phyloP scores from a whole-genome alignment of 2,888 invertebrate species.

The Acleris holmiana region DNA sequence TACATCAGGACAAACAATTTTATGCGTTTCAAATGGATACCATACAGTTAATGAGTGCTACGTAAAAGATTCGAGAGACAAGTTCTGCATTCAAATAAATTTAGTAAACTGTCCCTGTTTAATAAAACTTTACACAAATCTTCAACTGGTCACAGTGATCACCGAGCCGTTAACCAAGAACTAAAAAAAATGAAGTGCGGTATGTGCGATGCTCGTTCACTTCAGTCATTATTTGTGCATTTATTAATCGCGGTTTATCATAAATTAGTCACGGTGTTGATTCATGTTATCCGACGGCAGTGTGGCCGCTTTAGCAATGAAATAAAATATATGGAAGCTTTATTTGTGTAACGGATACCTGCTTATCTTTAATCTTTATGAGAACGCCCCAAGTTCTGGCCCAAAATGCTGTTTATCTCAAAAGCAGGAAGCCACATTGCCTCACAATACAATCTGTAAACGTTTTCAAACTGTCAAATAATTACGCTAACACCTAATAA shows the following conservation, averaged over 20 bases:
- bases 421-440: conserved; percentile 82
- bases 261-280: conserved; percentile 6
- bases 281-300: conserved; percentile 12
- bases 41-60: too few relatives aligned
- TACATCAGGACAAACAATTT: too few relatives aligned
- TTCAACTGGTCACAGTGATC: too few relatives aligned
- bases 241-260: neutral
- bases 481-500: conserved; percentile 82
- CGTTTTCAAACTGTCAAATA: conserved; percentile 85
- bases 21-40: too few relatives aligned
- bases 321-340: conserved; percentile 36
- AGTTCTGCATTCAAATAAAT: too few relatives aligned
- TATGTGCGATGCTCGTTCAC: neutral
- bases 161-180: too few relatives aligned
- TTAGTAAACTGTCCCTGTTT: too few relatives aligned
- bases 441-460: conserved; percentile 78
- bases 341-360: conserved; percentile 39
- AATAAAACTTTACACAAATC: too few relatives aligned
- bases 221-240: neutral
- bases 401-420: conserved; percentile 77
- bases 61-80: too few relatives aligned
- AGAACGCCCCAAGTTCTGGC: conserved; percentile 47
- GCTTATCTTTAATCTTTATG: conserved; percentile 54
- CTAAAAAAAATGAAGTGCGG: too few relatives aligned
- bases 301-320: conserved; percentile 19